phyloP scores from a whole-genome alignment of 2,797 vertebrate genomes.

The Cercopithecus diana region DNA sequence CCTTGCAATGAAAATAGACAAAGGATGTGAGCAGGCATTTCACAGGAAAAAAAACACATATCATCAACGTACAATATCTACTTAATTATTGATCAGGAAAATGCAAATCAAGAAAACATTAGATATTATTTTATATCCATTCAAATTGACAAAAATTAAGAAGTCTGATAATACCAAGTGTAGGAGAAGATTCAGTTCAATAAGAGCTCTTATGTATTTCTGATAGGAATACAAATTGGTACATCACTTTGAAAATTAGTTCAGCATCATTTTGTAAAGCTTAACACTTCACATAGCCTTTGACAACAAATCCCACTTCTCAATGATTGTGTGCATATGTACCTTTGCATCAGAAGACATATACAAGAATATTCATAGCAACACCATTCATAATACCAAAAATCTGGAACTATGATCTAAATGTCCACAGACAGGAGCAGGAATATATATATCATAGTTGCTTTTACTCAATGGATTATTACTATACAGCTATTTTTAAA shows the following conservation, averaged over 20 bases:
- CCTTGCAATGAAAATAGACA: neutral
- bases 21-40: neutral
- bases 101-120: neutral
- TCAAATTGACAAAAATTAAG: neutral
- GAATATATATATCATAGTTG: neutral
- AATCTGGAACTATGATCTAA: neutral
- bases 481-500: neutral
- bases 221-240: neutral
- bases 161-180: neutral
- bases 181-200: neutral
- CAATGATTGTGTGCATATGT: neutral
- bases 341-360: neutral
- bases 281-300: neutral
- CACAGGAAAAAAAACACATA: neutral
- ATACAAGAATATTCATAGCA: neutral
- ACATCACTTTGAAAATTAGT: neutral
- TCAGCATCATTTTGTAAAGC: neutral
- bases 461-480: neutral
- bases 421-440: neutral
- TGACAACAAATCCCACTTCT: neutral
- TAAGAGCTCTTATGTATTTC: neutral
- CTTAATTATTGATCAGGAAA: neutral
- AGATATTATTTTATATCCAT: neutral
- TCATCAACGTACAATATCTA: neutral
- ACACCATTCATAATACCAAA: neutral